phyloP scores from a whole-genome alignment of 2,888 invertebrate genomes.

The Ichneumoninae sp. region DNA sequence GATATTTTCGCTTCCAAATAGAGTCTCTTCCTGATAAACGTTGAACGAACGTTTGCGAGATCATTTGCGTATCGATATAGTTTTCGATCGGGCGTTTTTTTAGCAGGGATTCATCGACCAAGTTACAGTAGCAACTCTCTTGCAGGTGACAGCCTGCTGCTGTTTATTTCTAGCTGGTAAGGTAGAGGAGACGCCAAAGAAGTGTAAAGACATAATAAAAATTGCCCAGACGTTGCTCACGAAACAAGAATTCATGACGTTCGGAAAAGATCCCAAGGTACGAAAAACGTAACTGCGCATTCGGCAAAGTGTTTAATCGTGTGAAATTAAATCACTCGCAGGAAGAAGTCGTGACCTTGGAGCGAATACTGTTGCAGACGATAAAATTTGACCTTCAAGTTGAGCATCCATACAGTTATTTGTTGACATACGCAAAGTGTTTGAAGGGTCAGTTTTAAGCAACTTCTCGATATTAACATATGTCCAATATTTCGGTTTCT shows the following conservation, averaged over 20 bases:
- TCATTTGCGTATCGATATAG: too few relatives aligned
- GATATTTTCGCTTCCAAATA: too few relatives aligned
- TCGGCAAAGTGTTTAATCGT: not conserved
- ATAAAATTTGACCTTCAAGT: conserved; percentile 99
- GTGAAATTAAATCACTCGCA: conserved; percentile 74
- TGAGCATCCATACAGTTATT: conserved; percentile 97
- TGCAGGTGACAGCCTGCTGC: conserved; percentile 95
- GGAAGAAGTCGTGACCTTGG: conserved; percentile 95
- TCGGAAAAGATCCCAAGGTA: conserved; percentile 97
- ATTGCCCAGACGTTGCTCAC: conserved; percentile 92
- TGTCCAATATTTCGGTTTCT: too few relatives aligned
- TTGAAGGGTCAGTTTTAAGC: conserved; percentile 88
- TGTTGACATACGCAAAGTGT: conserved; percentile 97
- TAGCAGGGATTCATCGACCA: too few relatives aligned
- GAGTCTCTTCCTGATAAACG: too few relatives aligned
- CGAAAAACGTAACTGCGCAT: not conserved
- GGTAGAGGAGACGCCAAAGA: conserved; percentile 99
- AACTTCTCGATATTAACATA: not conserved
- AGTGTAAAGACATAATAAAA: conserved; percentile 98
- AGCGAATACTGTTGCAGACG: conserved; percentile 97
- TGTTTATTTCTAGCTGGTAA: conserved; percentile 99
- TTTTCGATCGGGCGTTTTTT: not conserved
- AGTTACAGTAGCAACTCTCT: not conserved
- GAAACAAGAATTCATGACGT: conserved; percentile 93
- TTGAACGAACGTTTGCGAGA: too few relatives aligned